These are phyloP conservation scores for Eueremaeus valkanovi DNA, from an alignment of 2,888 invertebrate genomes.

Conservation along the genomic window DNA sequence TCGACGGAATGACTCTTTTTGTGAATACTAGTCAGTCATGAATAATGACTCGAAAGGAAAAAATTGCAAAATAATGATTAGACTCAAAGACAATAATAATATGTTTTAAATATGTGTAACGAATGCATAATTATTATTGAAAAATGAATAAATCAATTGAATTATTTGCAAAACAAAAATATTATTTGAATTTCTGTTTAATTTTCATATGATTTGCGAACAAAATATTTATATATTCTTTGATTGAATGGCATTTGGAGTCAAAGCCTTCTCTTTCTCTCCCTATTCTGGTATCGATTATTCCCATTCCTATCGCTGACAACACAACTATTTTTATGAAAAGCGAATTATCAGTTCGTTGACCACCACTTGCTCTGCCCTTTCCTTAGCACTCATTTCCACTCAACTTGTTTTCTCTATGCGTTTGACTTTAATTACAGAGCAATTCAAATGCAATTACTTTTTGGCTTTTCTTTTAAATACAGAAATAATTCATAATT, in stretches of 20 bases:
- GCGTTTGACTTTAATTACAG: neutral
- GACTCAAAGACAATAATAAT: neutral
- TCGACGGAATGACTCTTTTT: neutral
- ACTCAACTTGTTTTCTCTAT: slow-evolving; percentile 3
- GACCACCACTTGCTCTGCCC: neutral
- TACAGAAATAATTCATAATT: neutral
- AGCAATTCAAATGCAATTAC: slow-evolving; percentile 11
- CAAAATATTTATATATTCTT: neutral
- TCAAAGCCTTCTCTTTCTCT: too few relatives aligned
- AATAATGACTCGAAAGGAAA: neutral
- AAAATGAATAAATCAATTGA: slow-evolving; percentile 12
- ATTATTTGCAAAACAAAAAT: neutral
- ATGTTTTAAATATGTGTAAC: neutral
- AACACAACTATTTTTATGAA: neutral
- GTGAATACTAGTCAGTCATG: neutral
- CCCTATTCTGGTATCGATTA: neutral
- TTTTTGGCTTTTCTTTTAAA: neutral
- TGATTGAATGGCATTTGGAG: too few relatives aligned
- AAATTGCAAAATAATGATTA: neutral
- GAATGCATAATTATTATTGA: neutral
- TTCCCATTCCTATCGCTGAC: too few relatives aligned
- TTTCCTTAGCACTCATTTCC: neutral
- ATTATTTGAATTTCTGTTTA: neutral
- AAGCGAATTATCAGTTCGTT: slow-evolving; percentile 9
- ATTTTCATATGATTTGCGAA: neutral